These are phyloP conservation scores for Asteroscopus sphinx DNA, from an alignment of 2,888 invertebrate genomes.

Conservation along the genomic window DNA sequence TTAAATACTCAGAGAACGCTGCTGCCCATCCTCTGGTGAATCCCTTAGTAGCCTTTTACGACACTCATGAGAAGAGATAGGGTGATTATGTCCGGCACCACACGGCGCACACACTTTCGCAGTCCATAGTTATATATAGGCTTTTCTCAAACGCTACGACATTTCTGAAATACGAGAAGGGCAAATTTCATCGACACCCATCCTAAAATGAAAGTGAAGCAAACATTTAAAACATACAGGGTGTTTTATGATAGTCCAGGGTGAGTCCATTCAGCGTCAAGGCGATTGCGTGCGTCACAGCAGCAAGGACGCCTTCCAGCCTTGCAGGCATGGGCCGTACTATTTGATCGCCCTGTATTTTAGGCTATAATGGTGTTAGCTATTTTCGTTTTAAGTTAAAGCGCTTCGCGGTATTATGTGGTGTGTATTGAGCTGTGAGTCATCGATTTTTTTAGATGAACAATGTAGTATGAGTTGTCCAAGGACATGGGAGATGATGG, in stretches of 20 bases:
- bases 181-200: background rate
- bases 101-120: too few relatives aligned
- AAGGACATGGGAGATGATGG: constrained; percentile 7
- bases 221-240: constrained; percentile 40
- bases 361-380: constrained; percentile 66
- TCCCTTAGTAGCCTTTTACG: too few relatives aligned
- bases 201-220: constrained; percentile 12
- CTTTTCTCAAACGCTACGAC: too few relatives aligned
- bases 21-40: too few relatives aligned
- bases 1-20: too few relatives aligned
- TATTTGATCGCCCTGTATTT: constrained; percentile 76
- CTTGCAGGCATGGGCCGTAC: constrained; percentile 49
- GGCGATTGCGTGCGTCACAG: constrained; percentile 77
- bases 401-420: constrained; percentile 17
- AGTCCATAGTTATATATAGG: too few relatives aligned
- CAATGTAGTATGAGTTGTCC: constrained; percentile 15
- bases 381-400: constrained; percentile 63
- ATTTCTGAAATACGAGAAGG: too few relatives aligned
- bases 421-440: constrained; percentile 32
- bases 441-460: constrained; percentile 37
- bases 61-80: too few relatives aligned
- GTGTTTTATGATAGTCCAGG: constrained; percentile 60
- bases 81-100: too few relatives aligned
- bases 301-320: constrained; percentile 68
- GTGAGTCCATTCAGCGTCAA: constrained; percentile 69